Conservation (phyloP, 1,140 invertebrate species). For the Ectropis grisescens region DNA sequence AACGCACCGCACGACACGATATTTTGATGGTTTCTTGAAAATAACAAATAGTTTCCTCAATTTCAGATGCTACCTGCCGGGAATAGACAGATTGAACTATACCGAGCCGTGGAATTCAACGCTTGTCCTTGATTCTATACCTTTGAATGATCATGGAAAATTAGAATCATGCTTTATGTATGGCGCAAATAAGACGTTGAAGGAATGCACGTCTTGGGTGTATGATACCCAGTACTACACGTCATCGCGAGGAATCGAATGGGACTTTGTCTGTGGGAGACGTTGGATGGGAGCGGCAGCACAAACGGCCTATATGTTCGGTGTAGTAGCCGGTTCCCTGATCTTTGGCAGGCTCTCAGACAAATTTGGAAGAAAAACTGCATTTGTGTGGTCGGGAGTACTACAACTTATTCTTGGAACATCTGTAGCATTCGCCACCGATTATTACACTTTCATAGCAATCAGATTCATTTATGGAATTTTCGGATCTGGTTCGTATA, state of each 20-base stretch:
- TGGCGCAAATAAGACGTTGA: slow-evolving; percentile 54
- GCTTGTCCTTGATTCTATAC: slow-evolving; percentile 61
- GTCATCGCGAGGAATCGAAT: slow-evolving; percentile 81
- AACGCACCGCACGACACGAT: slow-evolving; percentile 5
- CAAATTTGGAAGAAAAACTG: slow-evolving; percentile 84
- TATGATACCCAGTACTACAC: slow-evolving; percentile 80
- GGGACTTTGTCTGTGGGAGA: slow-evolving; percentile 86
- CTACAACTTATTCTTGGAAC: slow-evolving; percentile 79
- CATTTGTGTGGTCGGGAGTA: slow-evolving; percentile 80
- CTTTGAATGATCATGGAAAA: slow-evolving; percentile 59
- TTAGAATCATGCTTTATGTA: slow-evolving; percentile 73
- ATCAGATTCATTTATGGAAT: slow-evolving; percentile 83
- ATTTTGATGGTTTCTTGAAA: too few species aligned
- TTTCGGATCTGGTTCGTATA: slow-evolving; percentile 84
- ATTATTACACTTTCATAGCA: slow-evolving; percentile 79
- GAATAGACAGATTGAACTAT: slow-evolving; percentile 36
- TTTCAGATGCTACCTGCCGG: slow-evolving; percentile 51
- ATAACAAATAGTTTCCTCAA: too few species aligned
- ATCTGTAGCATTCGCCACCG: slow-evolving; percentile 77
- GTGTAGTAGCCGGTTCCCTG: slow-evolving; percentile 86
- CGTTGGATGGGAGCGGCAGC: slow-evolving; percentile 85
- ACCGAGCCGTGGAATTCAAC: slow-evolving; percentile 65
- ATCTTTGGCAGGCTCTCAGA: slow-evolving; percentile 86
- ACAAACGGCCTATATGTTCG: slow-evolving; percentile 89
- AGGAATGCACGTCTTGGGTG: slow-evolving; percentile 73